Evolutionary conservation across 2,888 invertebrate species (phyloP).

Genomic region (Drosophila formosana): DNA sequence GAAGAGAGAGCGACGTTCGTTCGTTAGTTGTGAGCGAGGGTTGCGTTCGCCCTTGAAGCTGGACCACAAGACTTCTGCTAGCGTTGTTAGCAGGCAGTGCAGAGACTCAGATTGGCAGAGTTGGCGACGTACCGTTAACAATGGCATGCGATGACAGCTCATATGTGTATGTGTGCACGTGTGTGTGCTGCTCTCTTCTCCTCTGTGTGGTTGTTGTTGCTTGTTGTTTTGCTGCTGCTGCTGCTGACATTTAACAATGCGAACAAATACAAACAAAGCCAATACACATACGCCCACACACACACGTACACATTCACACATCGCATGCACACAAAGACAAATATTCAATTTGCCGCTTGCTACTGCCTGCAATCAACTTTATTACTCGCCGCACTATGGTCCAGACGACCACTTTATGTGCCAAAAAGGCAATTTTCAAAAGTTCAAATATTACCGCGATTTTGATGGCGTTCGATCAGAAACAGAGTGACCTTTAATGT

Average conservation of each 20-base stretch:
- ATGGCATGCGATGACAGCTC: slow-evolving; percentile 46
- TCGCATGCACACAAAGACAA: slow-evolving; percentile 41
- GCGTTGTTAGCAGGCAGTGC: slow-evolving; percentile 48
- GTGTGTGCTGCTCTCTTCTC: slow-evolving; percentile 15
- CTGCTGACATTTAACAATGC: slow-evolving; percentile 71
- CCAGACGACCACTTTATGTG: too few species aligned
- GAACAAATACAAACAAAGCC: slow-evolving; percentile 67
- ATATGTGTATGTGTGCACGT: not conserved
- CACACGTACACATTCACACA: slow-evolving; percentile 15
- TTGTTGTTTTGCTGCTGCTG: slow-evolving; percentile 17
- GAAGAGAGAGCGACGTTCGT: slow-evolving; percentile 10
- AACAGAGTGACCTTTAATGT: too few species aligned
- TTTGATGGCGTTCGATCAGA: too few species aligned
- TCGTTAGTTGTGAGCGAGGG: slow-evolving; percentile 35
- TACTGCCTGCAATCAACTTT: slow-evolving; percentile 75
- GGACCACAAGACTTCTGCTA: slow-evolving; percentile 20
- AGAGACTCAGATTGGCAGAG: slow-evolving; percentile 42
- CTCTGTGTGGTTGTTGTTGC: slow-evolving; percentile 30
- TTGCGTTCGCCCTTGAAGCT: slow-evolving; percentile 60
- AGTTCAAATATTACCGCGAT: too few species aligned
- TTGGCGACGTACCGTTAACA: slow-evolving; percentile 57
- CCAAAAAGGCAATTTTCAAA: too few species aligned
- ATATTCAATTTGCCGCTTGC: slow-evolving; percentile 74
- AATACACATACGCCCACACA: slow-evolving; percentile 14
- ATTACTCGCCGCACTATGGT: slow-evolving; percentile 67